Evolutionary conservation across 2,113 vertebrate genomes (phyloP).

Genomic region (Halichoerus grypus): DNA sequence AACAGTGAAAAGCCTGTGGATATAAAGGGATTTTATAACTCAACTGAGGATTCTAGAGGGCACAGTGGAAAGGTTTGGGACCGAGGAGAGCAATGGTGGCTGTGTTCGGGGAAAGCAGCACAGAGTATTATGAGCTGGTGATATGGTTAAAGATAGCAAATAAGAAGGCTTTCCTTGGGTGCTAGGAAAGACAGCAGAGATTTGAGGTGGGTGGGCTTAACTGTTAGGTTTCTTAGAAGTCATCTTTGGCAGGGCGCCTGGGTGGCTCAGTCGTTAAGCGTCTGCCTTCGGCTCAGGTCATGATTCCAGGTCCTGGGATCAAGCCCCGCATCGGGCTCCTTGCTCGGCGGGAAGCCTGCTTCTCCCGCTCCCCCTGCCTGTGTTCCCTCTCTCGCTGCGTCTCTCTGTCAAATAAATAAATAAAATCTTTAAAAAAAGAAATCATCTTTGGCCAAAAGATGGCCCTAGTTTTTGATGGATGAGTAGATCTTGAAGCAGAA

Average conservation of each 20-base stretch:
- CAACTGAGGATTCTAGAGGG: background rate
- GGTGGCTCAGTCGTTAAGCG: too few species aligned
- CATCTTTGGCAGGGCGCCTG: background rate
- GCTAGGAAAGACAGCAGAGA: background rate
- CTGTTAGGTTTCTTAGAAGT: background rate
- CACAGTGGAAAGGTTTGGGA: background rate
- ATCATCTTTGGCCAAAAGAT: background rate
- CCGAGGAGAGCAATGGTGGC: background rate
- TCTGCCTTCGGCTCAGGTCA: too few species aligned
- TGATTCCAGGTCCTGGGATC: too few species aligned
- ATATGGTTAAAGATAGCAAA: background rate
- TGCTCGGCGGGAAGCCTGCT: too few species aligned
- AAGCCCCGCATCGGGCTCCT: too few species aligned
- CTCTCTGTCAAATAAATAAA: too few species aligned
- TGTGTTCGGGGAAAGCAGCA: background rate
- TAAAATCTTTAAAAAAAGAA: too few species aligned
- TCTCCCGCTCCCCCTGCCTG: too few species aligned
- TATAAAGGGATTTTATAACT: background rate
- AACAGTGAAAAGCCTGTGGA: background rate
- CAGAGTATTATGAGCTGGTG: background rate
- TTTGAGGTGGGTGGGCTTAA: background rate
- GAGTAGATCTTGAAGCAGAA: background rate
- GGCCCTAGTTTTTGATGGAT: background rate
- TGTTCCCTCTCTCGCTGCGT: too few species aligned
- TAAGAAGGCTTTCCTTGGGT: background rate